Evolutionary conservation across 2,888 invertebrate genomes (phyloP).

Genomic region (Xylota segnis): DNA sequence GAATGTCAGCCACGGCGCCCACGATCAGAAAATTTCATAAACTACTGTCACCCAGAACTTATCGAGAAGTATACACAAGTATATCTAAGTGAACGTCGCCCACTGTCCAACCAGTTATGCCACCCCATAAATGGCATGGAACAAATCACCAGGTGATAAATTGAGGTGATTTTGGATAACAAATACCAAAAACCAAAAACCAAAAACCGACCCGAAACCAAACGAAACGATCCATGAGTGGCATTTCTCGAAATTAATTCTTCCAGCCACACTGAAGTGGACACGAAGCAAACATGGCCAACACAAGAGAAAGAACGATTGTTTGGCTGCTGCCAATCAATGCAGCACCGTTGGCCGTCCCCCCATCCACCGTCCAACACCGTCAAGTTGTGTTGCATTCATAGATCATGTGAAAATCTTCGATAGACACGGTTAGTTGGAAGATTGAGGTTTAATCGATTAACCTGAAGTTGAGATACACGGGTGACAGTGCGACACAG

Average conservation of each 20-base stretch:
- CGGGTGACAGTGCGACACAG: slow-evolving; percentile 37
- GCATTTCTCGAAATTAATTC: slow-evolving; percentile 64
- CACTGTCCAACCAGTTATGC: slow-evolving; percentile 48
- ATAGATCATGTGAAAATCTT: slow-evolving; percentile 40
- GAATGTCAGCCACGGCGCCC: too few relatives aligned
- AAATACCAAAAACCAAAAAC: slow-evolving; percentile 71
- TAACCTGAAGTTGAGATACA: slow-evolving; percentile 50
- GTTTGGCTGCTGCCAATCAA: slow-evolving; percentile 68
- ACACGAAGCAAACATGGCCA: slow-evolving; percentile 62
- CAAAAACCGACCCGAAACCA: slow-evolving; percentile 62
- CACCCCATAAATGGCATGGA: slow-evolving; percentile 49
- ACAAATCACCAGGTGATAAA: slow-evolving; percentile 75
- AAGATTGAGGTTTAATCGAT: slow-evolving; percentile 72
- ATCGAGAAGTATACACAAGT: neutral
- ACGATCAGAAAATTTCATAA: neutral
- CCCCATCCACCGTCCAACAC: slow-evolving; percentile 3
- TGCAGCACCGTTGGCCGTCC: slow-evolving; percentile 13
- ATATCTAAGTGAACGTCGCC: slow-evolving; percentile 18
- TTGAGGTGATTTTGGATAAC: slow-evolving; percentile 71
- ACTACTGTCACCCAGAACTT: neutral
- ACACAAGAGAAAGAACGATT: slow-evolving; percentile 57
- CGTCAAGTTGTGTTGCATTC: neutral
- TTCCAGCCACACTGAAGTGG: slow-evolving; percentile 45
- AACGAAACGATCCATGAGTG: slow-evolving; percentile 70
- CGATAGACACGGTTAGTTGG: slow-evolving; percentile 49